Evolutionary conservation across 2,113 vertebrate genomes (phyloP).

Genomic region (Eurystomus gularis): DNA sequence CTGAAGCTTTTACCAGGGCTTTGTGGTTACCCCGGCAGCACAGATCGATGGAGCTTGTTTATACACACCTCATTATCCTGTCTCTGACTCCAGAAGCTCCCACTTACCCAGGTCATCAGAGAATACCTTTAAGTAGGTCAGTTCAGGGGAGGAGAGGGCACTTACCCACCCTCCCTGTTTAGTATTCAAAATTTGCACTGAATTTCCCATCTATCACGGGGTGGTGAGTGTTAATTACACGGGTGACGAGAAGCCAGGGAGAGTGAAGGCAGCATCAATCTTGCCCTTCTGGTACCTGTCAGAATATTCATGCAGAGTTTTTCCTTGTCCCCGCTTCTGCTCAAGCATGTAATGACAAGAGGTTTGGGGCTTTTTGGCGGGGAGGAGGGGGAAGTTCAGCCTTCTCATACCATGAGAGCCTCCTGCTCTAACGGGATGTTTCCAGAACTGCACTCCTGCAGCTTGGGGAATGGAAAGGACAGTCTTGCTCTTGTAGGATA

Average conservation of each 20-base stretch:
- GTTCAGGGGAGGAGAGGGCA: not conserved
- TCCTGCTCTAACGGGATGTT: not conserved
- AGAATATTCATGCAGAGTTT: not conserved
- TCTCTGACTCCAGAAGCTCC: not conserved
- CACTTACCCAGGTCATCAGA: not conserved
- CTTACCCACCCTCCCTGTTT: not conserved
- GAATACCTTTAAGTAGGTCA: not conserved
- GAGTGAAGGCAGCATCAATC: not conserved
- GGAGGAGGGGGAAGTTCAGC: not conserved
- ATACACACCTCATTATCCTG: not conserved
- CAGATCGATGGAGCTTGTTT: not conserved
- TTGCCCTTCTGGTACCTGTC: not conserved
- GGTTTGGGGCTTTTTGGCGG: too few species aligned
- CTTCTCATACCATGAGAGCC: not conserved
- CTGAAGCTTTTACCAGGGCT: not conserved
- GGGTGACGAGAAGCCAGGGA: not conserved
- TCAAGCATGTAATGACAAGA: not conserved
- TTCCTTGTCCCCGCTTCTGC: not conserved
- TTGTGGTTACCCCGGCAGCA: not conserved
- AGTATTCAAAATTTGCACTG: not conserved
- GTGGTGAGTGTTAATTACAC: not conserved
- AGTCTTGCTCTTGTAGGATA: not conserved
- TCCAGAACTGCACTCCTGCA: not conserved
- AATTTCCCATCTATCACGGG: not conserved
- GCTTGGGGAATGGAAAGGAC: not conserved